Base-by-base conservation (phyloP, 2,113 vertebrate species). In the Eidolon helvum region DNA sequence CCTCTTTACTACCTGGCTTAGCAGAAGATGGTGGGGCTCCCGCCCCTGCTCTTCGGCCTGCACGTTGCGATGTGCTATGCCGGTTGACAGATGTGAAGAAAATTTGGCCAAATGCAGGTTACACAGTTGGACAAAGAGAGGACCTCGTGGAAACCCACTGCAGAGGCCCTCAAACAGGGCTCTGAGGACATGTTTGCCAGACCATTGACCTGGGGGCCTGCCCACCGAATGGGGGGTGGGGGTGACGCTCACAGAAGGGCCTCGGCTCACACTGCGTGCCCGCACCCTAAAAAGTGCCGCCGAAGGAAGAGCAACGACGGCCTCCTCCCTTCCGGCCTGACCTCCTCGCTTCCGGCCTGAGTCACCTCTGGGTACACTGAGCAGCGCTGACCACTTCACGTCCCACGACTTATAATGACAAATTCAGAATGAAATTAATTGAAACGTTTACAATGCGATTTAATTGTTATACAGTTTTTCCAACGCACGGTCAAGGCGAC, bases 331-430 rank as follows among this genome's bases (percentile, higher is more conserved):
- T 35, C 43, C 30, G 30, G 65, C 89, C 61, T 84, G 50, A 97
- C 93, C 93, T 65, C 97, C 97, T 78, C 14, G 93, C 72, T 91
- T 35, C 43, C 30, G 30, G 65, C 89, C 61, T 84, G 50, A 97
- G 88, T 97, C 96, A 97, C 92, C 96, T 98, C 97, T 98, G 97
- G 90, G 97, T 98, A 98, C 98, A 97, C 98, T 87, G 98, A 98
- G 98, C 98, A 99, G 99, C 98, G 98, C 98, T 97, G 98, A 99
- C 98, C 98, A 98, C 98, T 97, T 97, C 97, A 97, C 98, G 98
- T 98, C 98, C 98, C 99, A 99, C 99, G 15, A 95, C 84, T 97
- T 98, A 97, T 98, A 97, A 98, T 98, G 99, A 99, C 98, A 99
- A 99, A 99, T 98, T 98, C 97, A 97, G 97, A 98, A 98, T 98